Evolutionary conservation across 2,888 invertebrate species (phyloP).

Genomic region (Caenorhabditis sp.): DNA sequence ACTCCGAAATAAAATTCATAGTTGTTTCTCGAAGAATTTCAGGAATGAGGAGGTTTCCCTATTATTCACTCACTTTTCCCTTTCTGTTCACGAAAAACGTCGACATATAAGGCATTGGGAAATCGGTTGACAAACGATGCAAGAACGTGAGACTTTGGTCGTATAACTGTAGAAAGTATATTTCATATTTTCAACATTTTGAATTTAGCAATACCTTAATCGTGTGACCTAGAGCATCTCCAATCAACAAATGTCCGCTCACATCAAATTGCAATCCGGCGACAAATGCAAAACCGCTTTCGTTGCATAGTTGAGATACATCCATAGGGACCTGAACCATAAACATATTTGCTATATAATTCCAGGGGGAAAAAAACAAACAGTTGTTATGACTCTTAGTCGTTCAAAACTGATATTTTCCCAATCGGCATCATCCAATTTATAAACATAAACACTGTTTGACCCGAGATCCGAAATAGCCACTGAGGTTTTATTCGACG

Average conservation of each 20-base stretch:
- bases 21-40: too few species aligned
- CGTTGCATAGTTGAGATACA: slow-evolving; percentile 3
- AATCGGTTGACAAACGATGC: slow-evolving; percentile 19
- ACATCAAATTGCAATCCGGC: slow-evolving; percentile 26
- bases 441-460: slow-evolving; percentile 15
- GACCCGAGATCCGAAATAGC: slow-evolving; percentile 29
- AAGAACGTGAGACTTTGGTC: slow-evolving; percentile 14
- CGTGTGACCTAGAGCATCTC: slow-evolving; percentile 26
- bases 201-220: slow-evolving; percentile 13
- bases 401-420: not conserved
- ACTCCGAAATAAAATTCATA: too few species aligned
- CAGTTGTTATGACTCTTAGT: not conserved
- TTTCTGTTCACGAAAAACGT: slow-evolving; percentile 11
- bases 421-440: slow-evolving; percentile 20
- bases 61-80: slow-evolving; percentile 3
- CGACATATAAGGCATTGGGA: slow-evolving; percentile 17
- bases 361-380: not conserved
- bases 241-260: slow-evolving; percentile 24
- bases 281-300: slow-evolving; percentile 15
- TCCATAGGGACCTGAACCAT: too few species aligned
- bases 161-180: slow-evolving; percentile 12
- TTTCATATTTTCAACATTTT: not conserved
- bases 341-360: too few species aligned
- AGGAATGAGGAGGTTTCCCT: too few species aligned
- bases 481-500: slow-evolving; percentile 13